Evolutionary conservation across 2,113 vertebrate genomes (phyloP), one percentile per base, ranked within the genome.

Genomic region (Notarius quadriscutis): DNA sequence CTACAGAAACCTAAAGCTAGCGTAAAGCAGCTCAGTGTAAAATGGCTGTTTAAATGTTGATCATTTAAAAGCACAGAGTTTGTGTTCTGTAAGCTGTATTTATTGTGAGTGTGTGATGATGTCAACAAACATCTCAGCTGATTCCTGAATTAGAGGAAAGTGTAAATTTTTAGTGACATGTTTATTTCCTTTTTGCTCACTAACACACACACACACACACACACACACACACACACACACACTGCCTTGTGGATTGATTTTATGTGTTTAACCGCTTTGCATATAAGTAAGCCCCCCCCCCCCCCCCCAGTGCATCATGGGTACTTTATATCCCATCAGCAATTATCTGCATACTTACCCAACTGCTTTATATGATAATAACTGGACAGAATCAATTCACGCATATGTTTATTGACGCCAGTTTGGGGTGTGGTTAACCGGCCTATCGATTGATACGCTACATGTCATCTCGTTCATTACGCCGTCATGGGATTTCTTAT

Each of bases 281-380:
- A 81, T 62, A 25, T 11, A 22, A 41, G 9, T 14, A 25, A 7
- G 3, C 7, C 53, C 15, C n/a, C 1, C 60, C 41, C 1, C 60
- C 2, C 4, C 22, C 20, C 41, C 48, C 14, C 41, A 60, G 27
- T 80, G 53, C 75, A 83, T 83, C 72, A 25, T 83, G 55, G 81
- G 81, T 62, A 89, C 79, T 81, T 50, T 87, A 50, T 22, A 53
- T 84, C 55, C 80, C 81, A 84, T 72, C 80, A 88, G 82, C 92
- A 93, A 94, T 94, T 91, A 94, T 89, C 92, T 95, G 94, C 94
- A 94, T 94, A 95, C 93, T 95, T 95, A 95, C 94, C 90, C 89
- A 90, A 62, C 92, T 94, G 93, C 91, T 95, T 95, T 94, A 95
- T 95, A 95, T 96, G 95, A 95, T 94, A 95, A 95, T 95, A 93